A percentile compares a stretch with the other conserved stretches of the same genome.
Evolutionary conservation across 2,113 vertebrate genomes (phyloP).

Genomic region (Danio rerio): DNA sequence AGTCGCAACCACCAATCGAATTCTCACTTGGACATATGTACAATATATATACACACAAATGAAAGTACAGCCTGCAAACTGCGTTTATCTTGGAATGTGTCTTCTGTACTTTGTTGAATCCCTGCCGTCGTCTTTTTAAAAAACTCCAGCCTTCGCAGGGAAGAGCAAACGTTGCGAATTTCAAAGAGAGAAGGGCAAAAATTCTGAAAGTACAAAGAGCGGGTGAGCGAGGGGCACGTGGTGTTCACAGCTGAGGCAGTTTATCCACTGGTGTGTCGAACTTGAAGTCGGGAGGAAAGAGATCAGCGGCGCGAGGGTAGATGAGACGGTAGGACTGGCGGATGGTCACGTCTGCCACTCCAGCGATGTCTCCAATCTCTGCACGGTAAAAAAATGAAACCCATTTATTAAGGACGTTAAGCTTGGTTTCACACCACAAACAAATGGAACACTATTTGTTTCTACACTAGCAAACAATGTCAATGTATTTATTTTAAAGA

Average conservation of each 20-base stretch:
- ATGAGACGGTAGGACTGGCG: slow-evolving; percentile 96
- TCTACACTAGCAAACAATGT: no score
- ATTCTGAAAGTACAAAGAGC: slow-evolving; percentile 61
- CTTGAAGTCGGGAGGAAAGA: slow-evolving; percentile 98
- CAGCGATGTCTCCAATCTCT: slow-evolving; percentile 99
- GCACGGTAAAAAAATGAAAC: slow-evolving; percentile 55
- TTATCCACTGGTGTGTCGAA: slow-evolving; percentile 99
- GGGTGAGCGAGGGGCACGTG: slow-evolving; percentile 39
- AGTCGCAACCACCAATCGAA: slow-evolving; percentile 66
- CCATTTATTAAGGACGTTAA: neutral
- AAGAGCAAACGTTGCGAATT: slow-evolving; percentile 63
- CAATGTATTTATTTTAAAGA: no score
- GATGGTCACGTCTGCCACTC: slow-evolving; percentile 99
- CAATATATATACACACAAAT: slow-evolving; percentile 73
- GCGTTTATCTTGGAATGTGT: slow-evolving; percentile 77
- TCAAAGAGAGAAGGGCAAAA: slow-evolving; percentile 58
- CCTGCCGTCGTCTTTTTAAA: slow-evolving; percentile 61
- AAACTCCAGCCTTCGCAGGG: slow-evolving; percentile 55
- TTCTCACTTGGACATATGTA: slow-evolving; percentile 73
- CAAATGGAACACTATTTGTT: no score
- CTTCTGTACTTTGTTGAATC: slow-evolving; percentile 59
- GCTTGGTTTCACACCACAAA: no score
- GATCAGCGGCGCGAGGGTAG: slow-evolving; percentile 95
- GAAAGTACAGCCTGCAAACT: slow-evolving; percentile 66
- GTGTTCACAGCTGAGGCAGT: slow-evolving; percentile 89